A percentile compares a stretch with the other conserved stretches of the same genome.
phyloP scores from a whole-genome alignment of 2,797 vertebrate species.

The Oreochromis mossambicus region DNA sequence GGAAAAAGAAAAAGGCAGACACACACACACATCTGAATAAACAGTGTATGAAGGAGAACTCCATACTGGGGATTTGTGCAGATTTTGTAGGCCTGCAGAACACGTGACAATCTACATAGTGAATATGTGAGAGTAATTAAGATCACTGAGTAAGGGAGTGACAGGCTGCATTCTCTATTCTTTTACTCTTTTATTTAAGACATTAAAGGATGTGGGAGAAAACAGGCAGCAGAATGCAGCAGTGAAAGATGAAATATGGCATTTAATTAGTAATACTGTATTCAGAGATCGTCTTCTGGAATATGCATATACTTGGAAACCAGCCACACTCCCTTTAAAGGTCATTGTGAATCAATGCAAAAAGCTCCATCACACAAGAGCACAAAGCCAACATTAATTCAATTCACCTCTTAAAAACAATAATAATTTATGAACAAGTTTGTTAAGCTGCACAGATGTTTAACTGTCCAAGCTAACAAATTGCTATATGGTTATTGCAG shows the following conservation, averaged over 20 bases:
- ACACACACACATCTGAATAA: background rate
- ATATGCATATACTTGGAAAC: background rate
- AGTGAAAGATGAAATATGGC: background rate
- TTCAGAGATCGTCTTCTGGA: background rate
- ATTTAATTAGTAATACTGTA: background rate
- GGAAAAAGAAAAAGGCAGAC: background rate
- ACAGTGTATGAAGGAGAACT: background rate
- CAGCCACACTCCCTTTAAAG: background rate
- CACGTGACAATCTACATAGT: background rate
- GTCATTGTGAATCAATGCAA: background rate
- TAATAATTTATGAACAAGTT: background rate
- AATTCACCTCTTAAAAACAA: background rate
- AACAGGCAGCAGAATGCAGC: background rate
- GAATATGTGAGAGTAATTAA: background rate
- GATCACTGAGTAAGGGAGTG: background rate
- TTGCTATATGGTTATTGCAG: conserved; percentile 35
- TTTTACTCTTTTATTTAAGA: background rate
- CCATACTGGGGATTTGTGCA: background rate
- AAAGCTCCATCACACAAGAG: background rate
- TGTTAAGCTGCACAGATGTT: conserved; percentile 40
- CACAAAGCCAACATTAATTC: conserved; percentile 3
- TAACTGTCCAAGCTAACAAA: conserved; percentile 46
- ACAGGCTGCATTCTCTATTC: background rate
- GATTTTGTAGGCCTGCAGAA: background rate
- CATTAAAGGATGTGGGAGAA: background rate